Evolutionary conservation across 2,888 invertebrate genomes (phyloP).

Genomic region (Phymatocera aterrima): DNA sequence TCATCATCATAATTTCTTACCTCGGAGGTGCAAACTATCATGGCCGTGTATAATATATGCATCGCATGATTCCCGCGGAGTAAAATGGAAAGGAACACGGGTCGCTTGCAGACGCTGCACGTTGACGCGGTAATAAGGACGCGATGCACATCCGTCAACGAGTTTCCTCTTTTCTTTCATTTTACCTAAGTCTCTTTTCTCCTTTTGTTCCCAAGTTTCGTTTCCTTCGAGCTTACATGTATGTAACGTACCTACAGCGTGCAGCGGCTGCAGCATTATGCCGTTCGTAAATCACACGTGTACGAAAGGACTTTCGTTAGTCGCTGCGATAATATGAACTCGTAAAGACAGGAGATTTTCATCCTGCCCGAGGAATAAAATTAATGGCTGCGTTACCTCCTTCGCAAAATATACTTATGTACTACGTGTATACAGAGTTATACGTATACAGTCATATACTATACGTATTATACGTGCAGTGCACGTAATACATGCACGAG

Average conservation of each 20-base stretch:
- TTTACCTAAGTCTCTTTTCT: not conserved
- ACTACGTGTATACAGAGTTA: no score
- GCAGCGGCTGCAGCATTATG: not conserved
- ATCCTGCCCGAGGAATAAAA: slow-evolving; percentile 15
- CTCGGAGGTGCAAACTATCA: not conserved
- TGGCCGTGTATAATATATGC: not conserved
- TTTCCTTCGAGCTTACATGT: no score
- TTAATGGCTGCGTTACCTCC: slow-evolving; percentile 7
- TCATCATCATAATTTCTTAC: no score
- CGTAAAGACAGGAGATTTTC: slow-evolving; percentile 17
- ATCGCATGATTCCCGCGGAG: not conserved
- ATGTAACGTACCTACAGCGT: not conserved
- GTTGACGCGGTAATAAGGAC: slow-evolving; percentile 23
- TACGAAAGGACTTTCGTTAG: slow-evolving; percentile 3
- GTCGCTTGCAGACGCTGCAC: not conserved
- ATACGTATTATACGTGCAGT: no score
- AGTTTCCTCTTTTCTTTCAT: not conserved
- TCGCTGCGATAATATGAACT: not conserved
- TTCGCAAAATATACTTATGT: not conserved
- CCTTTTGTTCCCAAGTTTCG: not conserved
- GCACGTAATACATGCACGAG: no score
- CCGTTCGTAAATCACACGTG: slow-evolving; percentile 21
- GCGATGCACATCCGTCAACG: slow-evolving; percentile 30
- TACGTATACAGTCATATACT: no score
- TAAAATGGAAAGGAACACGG: not conserved